Base-by-base conservation (phyloP, 2,113 vertebrate species). In the Erythrocercus mccallii region DNA sequence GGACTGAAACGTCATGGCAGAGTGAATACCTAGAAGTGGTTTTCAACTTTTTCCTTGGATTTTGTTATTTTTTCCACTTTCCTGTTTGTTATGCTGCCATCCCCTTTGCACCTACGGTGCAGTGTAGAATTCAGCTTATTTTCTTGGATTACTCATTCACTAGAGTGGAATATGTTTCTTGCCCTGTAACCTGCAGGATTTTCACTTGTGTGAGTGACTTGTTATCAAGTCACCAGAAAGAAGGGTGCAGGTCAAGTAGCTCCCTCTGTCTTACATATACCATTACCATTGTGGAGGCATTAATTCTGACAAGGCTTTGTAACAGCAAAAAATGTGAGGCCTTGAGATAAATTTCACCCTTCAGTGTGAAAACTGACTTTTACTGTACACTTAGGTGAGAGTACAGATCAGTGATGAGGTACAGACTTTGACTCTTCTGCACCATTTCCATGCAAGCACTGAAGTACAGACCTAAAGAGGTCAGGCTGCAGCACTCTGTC, bases 41-140 rank as follows among this genome's bases (percentile, higher is more conserved):
- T 38, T 48, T 44, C 11, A 19, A 0, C 10, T 28, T 35, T 71
- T 71, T 60, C 16, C 15, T 82, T 0, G 0, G 5, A 74, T 45
- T 60, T 64, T 9, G 15, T 78, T 79, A 14, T 48, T 78, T 82
- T 65, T 78, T 25, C 23, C 4, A 9, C 23, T 56, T 77, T 60
- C 2, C 21, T 27, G 10, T 45, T 91, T 62, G 16, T 45, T 64
- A 60, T 47, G 25, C 22, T 68, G 40, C 33, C 28, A 20, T 68
- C 53, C 31, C 17, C 27, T 62, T 62, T 58, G 19, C 11, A 35
- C 3, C 40, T 47, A 8, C 0, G 7, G 7, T 44, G 28, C 35
- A 50, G 14, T 4, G 61, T 53, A 40, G 64, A 47, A 45, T 77
- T 77, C 64, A 33, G 4, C 1, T 77, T 62, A 15, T 47, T 82